Base-by-base conservation (phyloP, 2,113 vertebrate species). In the Halcyon senegalensis region DNA sequence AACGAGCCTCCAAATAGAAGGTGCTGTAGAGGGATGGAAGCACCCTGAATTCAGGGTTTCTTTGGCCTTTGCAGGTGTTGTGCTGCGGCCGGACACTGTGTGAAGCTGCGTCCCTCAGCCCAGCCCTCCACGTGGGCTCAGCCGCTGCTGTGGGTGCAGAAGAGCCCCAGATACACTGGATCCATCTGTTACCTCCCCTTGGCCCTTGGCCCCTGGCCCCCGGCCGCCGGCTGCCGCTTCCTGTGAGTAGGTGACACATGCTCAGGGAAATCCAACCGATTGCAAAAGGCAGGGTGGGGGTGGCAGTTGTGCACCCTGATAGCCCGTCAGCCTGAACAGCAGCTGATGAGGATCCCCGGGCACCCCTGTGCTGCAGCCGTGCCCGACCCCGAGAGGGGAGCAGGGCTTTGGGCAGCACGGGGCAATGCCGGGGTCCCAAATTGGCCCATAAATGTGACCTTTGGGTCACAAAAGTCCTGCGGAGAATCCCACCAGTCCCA, bases 101-200 rank as follows among this genome's bases (percentile, higher is more conserved):
- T 2, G 8, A 59, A 37, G 48, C 31, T 4, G 37, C 3, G 0
- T 77, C 69, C 31, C 0, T 0, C 48, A 70, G 31, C 56, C 21
- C 74, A 33, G 21, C 56, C 28, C 60, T 77, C 24, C 0, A 1
- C 1, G 0, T 0, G 5, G 44, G 24, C 39, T 60, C 10, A 3
- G 13, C 13, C 20, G 27, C 3, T 1, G 2, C 68, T 25, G 35
- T 2, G 31, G 12, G 9, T 58, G 64, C 43, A 5, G 58, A 53
- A 77, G 11, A 78, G 37, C n/a, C 59, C 53, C 2, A 4, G 37
- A 27, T 14, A 21, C 37, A 20, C 5, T 4, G 1, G 66, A 56
- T 55, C 33, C 2, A 2, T 20, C 41, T 3, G 30, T 60, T 19
- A 35, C 51, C 37, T 33, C 35, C 60, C 24, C 35, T 27, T 15